Conservation (phyloP, 2,797 vertebrate genomes). For the Orientallactaga sibirica region DNA sequence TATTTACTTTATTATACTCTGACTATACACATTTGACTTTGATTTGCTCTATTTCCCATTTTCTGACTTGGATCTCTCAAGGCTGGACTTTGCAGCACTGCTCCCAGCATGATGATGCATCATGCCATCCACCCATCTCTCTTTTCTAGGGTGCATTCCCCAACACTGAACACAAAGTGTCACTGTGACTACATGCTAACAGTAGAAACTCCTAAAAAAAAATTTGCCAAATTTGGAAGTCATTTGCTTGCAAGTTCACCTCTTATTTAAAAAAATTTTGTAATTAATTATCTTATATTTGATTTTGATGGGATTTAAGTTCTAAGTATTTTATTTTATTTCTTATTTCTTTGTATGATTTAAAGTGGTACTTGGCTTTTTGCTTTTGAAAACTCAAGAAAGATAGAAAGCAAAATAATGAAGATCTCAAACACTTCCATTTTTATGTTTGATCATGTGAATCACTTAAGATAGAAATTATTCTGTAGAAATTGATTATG, state of each 20-base stretch:
- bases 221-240: slow-evolving; percentile 84
- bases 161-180: slow-evolving; percentile 91
- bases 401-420: slow-evolving; percentile 78
- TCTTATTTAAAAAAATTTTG: slow-evolving; percentile 75
- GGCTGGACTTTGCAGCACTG: slow-evolving; percentile 56
- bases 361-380: background rate
- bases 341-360: slow-evolving; percentile 57
- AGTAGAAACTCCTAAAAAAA: slow-evolving; percentile 77
- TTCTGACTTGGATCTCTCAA: slow-evolving; percentile 58
- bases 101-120: background rate
- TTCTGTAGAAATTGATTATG: slow-evolving; percentile 81
- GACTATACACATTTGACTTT: slow-evolving; percentile 61
- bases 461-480: slow-evolving; percentile 83
- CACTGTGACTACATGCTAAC: slow-evolving; percentile 90
- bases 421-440: slow-evolving; percentile 78
- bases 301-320: slow-evolving; percentile 73
- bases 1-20: slow-evolving; percentile 42
- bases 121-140: slow-evolving; percentile 36
- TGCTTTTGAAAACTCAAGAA: slow-evolving; percentile 67
- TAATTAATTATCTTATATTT: slow-evolving; percentile 77
- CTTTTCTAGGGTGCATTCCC: slow-evolving; percentile 89
- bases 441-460: slow-evolving; percentile 80
- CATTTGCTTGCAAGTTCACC: slow-evolving; percentile 66
- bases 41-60: background rate
- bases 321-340: slow-evolving; percentile 79